Evolutionary conservation across 2,888 invertebrate species (phyloP).

Genomic region (Microdon myrmicae): DNA sequence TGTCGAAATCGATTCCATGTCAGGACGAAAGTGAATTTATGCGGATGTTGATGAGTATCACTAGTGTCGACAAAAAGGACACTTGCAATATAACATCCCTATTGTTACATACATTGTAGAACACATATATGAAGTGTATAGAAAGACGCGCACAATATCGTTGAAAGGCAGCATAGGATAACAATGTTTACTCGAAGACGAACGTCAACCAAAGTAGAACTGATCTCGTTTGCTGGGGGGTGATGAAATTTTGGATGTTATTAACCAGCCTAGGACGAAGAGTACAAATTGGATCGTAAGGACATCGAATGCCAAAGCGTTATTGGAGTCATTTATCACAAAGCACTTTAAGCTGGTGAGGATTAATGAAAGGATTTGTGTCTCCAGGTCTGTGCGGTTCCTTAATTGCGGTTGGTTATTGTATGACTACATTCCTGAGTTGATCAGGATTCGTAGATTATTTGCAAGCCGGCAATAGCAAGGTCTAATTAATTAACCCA

Average conservation of each 20-base stretch:
- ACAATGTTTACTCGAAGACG: slow-evolving; percentile 1
- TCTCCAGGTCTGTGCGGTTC: too few relatives aligned
- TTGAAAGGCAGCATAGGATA: slow-evolving; percentile 20
- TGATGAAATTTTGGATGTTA: slow-evolving; percentile 44
- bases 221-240: slow-evolving; percentile 2
- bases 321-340: too few relatives aligned
- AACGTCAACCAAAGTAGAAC: neutral
- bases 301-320: too few relatives aligned
- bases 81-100: too few relatives aligned
- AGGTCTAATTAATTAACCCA: too few relatives aligned
- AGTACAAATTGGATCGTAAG: slow-evolving; percentile 33
- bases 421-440: too few relatives aligned
- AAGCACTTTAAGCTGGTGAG: too few relatives aligned
- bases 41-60: slow-evolving; percentile 36
- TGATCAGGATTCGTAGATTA: too few relatives aligned
- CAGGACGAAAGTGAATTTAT: slow-evolving; percentile 28
- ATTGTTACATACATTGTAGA: too few relatives aligned
- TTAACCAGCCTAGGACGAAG: slow-evolving; percentile 20
- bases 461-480: too few relatives aligned
- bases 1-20: slow-evolving; percentile 10
- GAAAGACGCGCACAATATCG: slow-evolving; percentile 25
- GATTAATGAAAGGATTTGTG: too few relatives aligned
- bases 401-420: too few relatives aligned
- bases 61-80: slow-evolving; percentile 28
- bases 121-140: slow-evolving; percentile 14